Percentiles rank a stretch among this genome's conserved stretches.
These are phyloP conservation scores for Brachyopa scutellaris DNA, from an alignment of 2,888 invertebrate species.

Conservation along the genomic window DNA sequence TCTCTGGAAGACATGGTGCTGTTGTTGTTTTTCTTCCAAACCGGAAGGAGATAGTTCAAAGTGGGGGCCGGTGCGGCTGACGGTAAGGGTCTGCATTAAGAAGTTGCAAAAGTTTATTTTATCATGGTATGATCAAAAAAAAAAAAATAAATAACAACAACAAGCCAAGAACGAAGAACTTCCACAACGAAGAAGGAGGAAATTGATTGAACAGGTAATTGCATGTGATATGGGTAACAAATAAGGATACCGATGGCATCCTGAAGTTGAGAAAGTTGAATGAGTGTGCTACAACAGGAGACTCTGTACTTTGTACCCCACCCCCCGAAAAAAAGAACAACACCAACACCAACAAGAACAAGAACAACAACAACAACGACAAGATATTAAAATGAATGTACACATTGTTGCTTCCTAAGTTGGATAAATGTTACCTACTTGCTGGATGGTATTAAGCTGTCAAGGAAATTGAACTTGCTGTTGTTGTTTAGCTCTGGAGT, in stretches of 20 bases:
- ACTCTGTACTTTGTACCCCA: slow-evolving; percentile 6
- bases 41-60: slow-evolving; percentile 58
- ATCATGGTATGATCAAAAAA: slow-evolving; percentile 44
- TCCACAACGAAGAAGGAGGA: slow-evolving; percentile 49
- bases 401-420: slow-evolving; percentile 70
- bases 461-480: slow-evolving; percentile 68
- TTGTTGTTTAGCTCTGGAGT: slow-evolving; percentile 41
- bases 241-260: slow-evolving; percentile 72
- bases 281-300: slow-evolving; percentile 41
- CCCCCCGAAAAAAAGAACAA: too few relatives aligned
- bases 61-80: not conserved
- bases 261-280: slow-evolving; percentile 66
- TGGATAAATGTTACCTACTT: slow-evolving; percentile 65
- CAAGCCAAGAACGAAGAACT: slow-evolving; percentile 25
- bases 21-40: slow-evolving; percentile 33
- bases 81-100: slow-evolving; percentile 46
- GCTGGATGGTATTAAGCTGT: slow-evolving; percentile 65
- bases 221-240: slow-evolving; percentile 72
- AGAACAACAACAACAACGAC: slow-evolving; percentile 20
- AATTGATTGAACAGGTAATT: slow-evolving; percentile 73
- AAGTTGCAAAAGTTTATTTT: slow-evolving; percentile 49
- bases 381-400: slow-evolving; percentile 67
- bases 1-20: slow-evolving; percentile 6
- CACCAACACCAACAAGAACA: too few relatives aligned
- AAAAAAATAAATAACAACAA: slow-evolving; percentile 3